phyloP scores from a whole-genome alignment of 2,888 invertebrate genomes.

The Cosmia pyralina region DNA sequence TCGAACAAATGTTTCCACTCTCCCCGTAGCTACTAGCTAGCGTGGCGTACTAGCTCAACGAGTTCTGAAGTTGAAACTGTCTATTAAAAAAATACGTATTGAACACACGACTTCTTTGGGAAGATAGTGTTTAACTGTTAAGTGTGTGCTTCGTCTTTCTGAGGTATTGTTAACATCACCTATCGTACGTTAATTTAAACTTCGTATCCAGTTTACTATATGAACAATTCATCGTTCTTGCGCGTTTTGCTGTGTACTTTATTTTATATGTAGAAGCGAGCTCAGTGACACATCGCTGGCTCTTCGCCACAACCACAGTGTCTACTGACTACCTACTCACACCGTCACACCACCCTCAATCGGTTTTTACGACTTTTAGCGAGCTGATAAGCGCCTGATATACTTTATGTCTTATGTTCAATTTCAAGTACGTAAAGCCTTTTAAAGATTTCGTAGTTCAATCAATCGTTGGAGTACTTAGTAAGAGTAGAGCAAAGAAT shows the following conservation, averaged over 20 bases:
- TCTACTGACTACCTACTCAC: conserved; percentile 26
- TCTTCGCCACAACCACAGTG: conserved; percentile 41
- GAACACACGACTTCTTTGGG: conserved; percentile 14
- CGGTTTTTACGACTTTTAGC: conserved; percentile 29
- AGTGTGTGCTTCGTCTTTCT: conserved; percentile 13
- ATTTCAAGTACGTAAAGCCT: conserved; percentile 34
- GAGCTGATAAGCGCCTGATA: conserved; percentile 41
- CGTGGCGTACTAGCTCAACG: conserved; percentile 41
- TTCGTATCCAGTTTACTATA: conserved; percentile 27
- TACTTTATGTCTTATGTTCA: conserved; percentile 39
- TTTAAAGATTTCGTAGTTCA: conserved; percentile 23
- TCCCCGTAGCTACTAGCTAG: not conserved
- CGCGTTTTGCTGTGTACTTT: conserved; percentile 14
- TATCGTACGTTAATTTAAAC: not conserved
- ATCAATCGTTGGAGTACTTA: conserved; percentile 44
- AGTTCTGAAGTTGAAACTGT: conserved; percentile 52
- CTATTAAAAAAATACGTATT: conserved; percentile 56
- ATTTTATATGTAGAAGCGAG: conserved; percentile 33
- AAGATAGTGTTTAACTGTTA: conserved; percentile 20
- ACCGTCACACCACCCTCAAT: conserved; percentile 29
- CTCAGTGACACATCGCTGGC: conserved; percentile 46
- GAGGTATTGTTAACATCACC: not conserved
- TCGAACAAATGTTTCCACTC: conserved; percentile 56
- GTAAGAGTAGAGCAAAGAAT: conserved; percentile 22
- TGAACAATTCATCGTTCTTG: conserved; percentile 14